Evolutionary conservation across 2,113 vertebrate species (phyloP).

Genomic region (Todiramphus saurophagus): DNA sequence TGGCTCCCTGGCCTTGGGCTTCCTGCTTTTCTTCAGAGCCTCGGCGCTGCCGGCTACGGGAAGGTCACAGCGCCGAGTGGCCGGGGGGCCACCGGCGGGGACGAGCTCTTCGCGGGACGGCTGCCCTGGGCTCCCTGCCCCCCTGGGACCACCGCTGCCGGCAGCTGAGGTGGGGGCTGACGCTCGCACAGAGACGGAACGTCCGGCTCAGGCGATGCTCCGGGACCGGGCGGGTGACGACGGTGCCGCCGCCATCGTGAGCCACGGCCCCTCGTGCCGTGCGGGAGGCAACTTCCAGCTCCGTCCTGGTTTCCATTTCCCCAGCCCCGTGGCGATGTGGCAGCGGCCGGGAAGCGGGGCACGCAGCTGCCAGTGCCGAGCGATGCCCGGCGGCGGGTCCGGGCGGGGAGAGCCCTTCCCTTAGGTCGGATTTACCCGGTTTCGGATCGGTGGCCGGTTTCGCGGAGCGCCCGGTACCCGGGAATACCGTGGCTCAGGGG

Average conservation of each 20-base stretch:
- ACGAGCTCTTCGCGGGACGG: background rate
- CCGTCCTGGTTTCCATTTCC: background rate
- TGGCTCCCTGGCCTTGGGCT: background rate
- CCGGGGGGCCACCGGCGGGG: background rate
- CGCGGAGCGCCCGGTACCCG: background rate
- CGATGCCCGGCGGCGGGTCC: accelerated
- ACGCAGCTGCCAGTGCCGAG: background rate
- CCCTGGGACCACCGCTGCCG: background rate
- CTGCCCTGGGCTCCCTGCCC: accelerated
- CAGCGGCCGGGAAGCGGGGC: background rate
- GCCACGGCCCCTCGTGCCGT: accelerated
- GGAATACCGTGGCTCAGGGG: too few relatives aligned
- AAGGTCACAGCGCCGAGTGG: background rate
- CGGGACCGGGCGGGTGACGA: background rate
- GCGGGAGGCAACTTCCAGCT: background rate
- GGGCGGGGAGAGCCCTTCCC: background rate
- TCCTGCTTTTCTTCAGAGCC: slow-evolving; percentile 55
- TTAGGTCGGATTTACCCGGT: background rate
- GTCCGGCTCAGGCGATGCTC: background rate
- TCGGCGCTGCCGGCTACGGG: background rate
- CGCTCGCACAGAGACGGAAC: accelerated
- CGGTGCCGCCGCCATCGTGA: background rate
- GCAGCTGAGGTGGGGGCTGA: background rate
- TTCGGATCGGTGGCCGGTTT: background rate
- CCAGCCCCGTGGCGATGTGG: background rate